A percentile compares a stretch with the other conserved stretches of the same genome.
Evolutionary conservation across 1,140 invertebrate species (phyloP).

Genomic region (Trinorchestia longiramus): DNA sequence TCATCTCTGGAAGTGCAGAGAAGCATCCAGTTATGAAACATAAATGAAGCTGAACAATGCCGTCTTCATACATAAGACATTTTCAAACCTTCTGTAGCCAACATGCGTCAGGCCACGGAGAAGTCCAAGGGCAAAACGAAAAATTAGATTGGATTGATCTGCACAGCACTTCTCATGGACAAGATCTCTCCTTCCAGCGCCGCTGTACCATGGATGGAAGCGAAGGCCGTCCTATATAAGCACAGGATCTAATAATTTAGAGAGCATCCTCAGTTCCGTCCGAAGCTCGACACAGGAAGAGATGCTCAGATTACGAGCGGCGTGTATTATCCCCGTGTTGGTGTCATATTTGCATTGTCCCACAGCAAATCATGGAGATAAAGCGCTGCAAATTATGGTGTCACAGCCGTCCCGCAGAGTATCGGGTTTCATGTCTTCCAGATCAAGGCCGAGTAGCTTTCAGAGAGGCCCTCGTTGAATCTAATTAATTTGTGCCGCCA

Average conservation of each 20-base stretch:
- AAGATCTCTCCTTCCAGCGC: neutral
- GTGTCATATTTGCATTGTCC: conserved; percentile 15
- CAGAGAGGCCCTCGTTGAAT: neutral
- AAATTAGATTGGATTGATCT: neutral
- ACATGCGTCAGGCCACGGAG: neutral
- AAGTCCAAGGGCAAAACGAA: neutral
- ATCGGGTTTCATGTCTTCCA: neutral
- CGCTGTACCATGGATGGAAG: neutral
- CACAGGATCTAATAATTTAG: neutral
- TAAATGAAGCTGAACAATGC: neutral
- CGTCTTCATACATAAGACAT: neutral
- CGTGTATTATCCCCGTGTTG: neutral
- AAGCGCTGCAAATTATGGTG: neutral
- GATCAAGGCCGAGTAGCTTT: conserved; percentile 7
- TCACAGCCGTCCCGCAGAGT: neutral
- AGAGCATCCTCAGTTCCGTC: neutral
- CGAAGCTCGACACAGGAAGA: neutral
- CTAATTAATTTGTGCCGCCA: neutral
- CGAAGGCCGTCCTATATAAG: neutral
- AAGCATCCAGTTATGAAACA: neutral
- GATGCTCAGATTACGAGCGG: conserved; percentile 8
- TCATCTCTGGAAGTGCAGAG: neutral
- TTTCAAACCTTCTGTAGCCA: neutral
- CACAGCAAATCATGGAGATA: conserved; percentile 37
- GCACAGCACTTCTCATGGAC: neutral